A percentile compares a stretch with the other conserved stretches of the same genome.
phyloP scores from a whole-genome alignment of 1,140 invertebrate species.

The Campoletis sonorensis region DNA sequence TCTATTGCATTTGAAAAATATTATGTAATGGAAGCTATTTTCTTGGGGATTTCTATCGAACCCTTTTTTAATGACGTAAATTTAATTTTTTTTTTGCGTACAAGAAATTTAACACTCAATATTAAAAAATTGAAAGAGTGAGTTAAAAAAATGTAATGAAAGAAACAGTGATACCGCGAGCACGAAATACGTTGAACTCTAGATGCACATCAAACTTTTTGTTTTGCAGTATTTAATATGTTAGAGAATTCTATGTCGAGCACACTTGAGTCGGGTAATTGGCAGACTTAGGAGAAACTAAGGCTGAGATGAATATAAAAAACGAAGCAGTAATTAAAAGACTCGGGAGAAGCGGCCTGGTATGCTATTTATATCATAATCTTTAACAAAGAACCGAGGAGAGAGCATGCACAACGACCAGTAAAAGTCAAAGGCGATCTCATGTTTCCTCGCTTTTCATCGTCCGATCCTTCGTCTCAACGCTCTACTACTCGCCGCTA shows the following conservation, averaged over 20 bases:
- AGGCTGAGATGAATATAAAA: not conserved
- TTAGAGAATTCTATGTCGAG: not conserved
- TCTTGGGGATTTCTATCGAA: too few species aligned
- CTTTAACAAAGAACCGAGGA: not conserved
- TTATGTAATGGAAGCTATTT: too few species aligned
- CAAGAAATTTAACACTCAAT: too few species aligned
- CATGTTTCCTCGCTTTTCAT: constrained; percentile 5
- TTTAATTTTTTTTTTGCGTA: too few species aligned
- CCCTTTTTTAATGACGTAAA: too few species aligned
- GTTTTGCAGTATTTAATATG: too few species aligned
- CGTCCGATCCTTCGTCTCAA: not conserved
- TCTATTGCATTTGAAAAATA: too few species aligned
- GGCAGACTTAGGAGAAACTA: not conserved
- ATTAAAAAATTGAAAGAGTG: too few species aligned
- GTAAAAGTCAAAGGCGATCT: constrained; percentile 30
- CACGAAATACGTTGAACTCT: too few species aligned
- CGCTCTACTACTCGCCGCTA: not conserved
- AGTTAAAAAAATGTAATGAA: too few species aligned
- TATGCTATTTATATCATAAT: not conserved
- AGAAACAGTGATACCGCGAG: too few species aligned
- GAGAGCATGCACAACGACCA: not conserved
- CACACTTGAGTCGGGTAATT: not conserved
- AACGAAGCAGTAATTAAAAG: not conserved
- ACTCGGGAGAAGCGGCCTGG: not conserved
- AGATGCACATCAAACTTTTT: too few species aligned